Conservation (phyloP, 1,140 invertebrate species). For the Temnothorax curvispinosus region DNA sequence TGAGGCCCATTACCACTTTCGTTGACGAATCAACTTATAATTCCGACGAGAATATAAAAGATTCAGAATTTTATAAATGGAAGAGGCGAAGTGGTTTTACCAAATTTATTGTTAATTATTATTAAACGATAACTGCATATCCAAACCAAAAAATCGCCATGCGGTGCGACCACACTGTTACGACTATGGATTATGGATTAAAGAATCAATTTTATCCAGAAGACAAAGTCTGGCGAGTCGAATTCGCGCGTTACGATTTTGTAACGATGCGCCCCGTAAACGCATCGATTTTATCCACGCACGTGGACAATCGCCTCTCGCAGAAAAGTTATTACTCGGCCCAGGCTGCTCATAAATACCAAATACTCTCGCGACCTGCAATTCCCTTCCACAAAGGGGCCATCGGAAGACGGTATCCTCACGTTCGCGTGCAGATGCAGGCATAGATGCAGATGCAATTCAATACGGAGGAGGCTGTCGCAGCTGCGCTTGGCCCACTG, state of each 20-base stretch:
- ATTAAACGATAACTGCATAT: background rate
- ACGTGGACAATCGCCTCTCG: no score
- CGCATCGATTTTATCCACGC: background rate
- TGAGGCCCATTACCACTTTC: background rate
- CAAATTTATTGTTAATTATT: background rate
- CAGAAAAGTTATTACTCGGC: background rate
- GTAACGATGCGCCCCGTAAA: no score
- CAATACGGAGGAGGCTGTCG: conserved; percentile 56
- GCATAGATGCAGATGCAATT: conserved; percentile 71
- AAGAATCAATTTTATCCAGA: background rate
- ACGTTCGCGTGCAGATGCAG: conserved; percentile 52
- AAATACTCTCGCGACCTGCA: background rate
- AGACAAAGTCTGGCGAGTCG: background rate
- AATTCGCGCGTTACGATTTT: background rate
- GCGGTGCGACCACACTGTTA: no score
- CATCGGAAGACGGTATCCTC: background rate
- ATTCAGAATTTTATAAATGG: background rate
- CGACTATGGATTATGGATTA: background rate
- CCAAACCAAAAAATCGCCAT: background rate
- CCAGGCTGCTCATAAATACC: background rate
- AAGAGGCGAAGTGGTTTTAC: background rate
- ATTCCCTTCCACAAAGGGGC: background rate
- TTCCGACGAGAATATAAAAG: background rate
- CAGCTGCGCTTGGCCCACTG: conserved; percentile 73
- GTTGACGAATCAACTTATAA: background rate